Evolutionary conservation across 2,888 invertebrate genomes (phyloP).

Genomic region (Pristionchus mayeri): DNA sequence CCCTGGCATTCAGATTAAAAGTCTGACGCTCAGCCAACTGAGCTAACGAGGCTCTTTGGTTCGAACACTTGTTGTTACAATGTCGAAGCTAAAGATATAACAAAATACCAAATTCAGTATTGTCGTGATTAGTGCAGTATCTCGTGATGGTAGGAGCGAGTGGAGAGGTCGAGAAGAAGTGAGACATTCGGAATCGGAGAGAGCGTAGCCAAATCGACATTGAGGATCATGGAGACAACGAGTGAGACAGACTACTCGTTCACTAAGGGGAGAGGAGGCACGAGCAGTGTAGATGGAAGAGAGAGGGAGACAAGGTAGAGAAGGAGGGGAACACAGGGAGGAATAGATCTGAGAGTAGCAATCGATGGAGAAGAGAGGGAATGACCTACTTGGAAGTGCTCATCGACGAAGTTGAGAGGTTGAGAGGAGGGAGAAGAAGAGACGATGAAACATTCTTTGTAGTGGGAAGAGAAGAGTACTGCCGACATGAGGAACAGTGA

Average conservation of each 20-base stretch:
- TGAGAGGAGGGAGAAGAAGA: background rate
- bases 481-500: background rate
- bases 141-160: conserved; percentile 44
- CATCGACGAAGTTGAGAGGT: conserved; percentile 42
- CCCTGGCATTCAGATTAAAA: too few relatives aligned
- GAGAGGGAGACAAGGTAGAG: conserved; percentile 26
- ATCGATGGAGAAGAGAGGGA: background rate
- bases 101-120: conserved; percentile 32
- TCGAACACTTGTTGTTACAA: background rate
- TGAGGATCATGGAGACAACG: conserved; percentile 9
- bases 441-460: conserved; percentile 46
- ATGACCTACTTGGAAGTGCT: conserved; percentile 21
- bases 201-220: conserved; percentile 33
- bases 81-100: background rate
- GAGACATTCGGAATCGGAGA: conserved; percentile 11
- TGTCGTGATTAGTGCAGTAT: conserved; percentile 33
- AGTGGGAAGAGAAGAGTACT: conserved; percentile 23
- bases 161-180: conserved; percentile 37
- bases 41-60: conserved; percentile 47
- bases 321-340: conserved; percentile 19
- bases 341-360: background rate
- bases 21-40: conserved; percentile 46
- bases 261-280: background rate
- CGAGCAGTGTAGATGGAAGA: conserved; percentile 41
- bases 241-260: background rate